Evolutionary conservation across 2,113 vertebrate genomes (phyloP).

Genomic region (Lipophrys pholis): DNA sequence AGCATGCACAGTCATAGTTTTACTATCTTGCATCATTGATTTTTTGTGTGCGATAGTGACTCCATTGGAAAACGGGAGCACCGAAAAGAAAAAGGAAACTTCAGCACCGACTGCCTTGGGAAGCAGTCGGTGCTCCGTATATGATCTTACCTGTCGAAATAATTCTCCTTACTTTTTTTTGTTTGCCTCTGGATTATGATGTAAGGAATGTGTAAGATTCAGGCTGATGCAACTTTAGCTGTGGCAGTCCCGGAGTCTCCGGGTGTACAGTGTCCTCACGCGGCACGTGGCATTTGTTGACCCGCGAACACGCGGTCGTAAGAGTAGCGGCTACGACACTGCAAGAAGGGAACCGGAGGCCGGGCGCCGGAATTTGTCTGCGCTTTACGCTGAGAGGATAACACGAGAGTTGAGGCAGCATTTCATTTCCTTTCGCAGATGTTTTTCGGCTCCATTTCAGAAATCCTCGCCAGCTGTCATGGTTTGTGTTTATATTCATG

Average conservation of each 20-base stretch:
- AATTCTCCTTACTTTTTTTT: conserved; percentile 10
- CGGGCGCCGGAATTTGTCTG: conserved; percentile 28
- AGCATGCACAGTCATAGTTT: conserved; percentile 51
- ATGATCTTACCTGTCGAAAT: neutral
- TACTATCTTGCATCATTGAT: conserved; percentile 58
- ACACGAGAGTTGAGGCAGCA: conserved; percentile 47
- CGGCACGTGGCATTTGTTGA: conserved; percentile 41
- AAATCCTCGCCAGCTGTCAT: conserved; percentile 68
- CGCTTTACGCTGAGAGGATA: conserved; percentile 19
- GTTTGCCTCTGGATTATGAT: conserved; percentile 6
- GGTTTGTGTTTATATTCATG: conserved; percentile 69
- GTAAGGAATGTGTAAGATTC: conserved; percentile 35
- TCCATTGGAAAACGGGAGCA: conserved; percentile 13
- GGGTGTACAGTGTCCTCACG: conserved; percentile 35
- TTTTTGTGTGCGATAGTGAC: conserved; percentile 41
- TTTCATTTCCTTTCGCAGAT: conserved; percentile 60
- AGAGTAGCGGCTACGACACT: conserved; percentile 25
- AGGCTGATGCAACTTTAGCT: conserved; percentile 17
- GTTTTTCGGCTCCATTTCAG: conserved; percentile 48
- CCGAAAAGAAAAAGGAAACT: neutral
- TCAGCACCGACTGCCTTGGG: neutral
- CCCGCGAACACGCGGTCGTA: conserved; percentile 25
- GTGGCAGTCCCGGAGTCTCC: conserved; percentile 16
- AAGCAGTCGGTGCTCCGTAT: neutral
- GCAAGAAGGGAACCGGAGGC: neutral